These are phyloP conservation scores for Melanotaenia pygmaea DNA, from an alignment of 2,797 vertebrate genomes.

Conservation along the genomic window DNA sequence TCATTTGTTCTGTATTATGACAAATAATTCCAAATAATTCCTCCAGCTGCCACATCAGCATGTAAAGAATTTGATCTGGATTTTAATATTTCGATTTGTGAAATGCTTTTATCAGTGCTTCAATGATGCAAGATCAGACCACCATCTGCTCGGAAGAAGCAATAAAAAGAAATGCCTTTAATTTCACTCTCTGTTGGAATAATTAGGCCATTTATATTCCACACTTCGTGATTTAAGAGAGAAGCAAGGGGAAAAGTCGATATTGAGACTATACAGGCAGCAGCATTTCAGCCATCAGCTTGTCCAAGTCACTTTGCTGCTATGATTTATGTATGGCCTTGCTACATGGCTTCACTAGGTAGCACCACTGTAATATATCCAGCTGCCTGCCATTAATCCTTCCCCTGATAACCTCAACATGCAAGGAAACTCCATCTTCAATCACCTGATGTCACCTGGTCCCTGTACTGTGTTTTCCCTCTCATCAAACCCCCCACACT, in stretches of 20 bases:
- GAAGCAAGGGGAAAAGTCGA: conserved; percentile 68
- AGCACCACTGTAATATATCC: conserved; percentile 75
- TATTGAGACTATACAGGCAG: conserved; percentile 77
- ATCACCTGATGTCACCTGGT: conserved; percentile 58
- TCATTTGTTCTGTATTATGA: conserved; percentile 31
- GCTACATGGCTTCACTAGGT: conserved; percentile 72
- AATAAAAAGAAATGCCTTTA: conserved; percentile 74
- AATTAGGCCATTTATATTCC: conserved; percentile 85
- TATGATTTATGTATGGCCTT: conserved; percentile 82
- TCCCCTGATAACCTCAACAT: conserved; percentile 79
- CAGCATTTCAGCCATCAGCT: conserved; percentile 77
- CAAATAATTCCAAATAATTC: conserved; percentile 54
- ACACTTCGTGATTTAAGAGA: conserved; percentile 78
- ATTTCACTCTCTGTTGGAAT: conserved; percentile 77
- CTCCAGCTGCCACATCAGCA: conserved; percentile 53
- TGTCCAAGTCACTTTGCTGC: conserved; percentile 82
- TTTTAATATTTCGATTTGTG: conserved; percentile 27
- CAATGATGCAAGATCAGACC: conserved; percentile 59
- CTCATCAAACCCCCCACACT: neutral
- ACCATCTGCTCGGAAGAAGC: conserved; percentile 62
- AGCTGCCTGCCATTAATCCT: conserved; percentile 75
- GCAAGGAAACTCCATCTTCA: conserved; percentile 76
- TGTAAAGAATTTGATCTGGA: conserved; percentile 1
- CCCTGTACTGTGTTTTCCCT: conserved; percentile 27
- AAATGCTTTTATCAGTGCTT: conserved; percentile 31